phyloP scores from a whole-genome alignment of 1,140 invertebrate genomes.

The Drosophila cardini region DNA sequence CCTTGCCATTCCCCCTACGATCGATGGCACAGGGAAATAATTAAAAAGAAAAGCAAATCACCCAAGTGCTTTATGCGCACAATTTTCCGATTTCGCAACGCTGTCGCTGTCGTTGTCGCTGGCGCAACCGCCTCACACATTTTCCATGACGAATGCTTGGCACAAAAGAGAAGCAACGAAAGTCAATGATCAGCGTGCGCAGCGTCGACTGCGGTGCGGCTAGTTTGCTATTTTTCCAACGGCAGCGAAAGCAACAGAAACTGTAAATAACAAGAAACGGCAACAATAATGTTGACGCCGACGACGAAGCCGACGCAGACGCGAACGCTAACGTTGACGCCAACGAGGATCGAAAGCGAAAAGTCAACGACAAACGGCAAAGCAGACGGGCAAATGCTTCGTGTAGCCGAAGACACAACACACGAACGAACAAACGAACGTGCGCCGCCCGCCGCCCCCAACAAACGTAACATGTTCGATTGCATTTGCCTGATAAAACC shows the following conservation, averaged over 20 bases:
- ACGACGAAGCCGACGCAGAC: slow-evolving; percentile 22
- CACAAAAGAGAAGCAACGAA: slow-evolving; percentile 76
- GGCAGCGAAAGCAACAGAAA: slow-evolving; percentile 80
- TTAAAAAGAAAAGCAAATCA: slow-evolving; percentile 24
- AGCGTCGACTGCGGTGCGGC: slow-evolving; percentile 43
- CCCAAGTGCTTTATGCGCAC: slow-evolving; percentile 25
- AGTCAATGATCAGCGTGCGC: slow-evolving; percentile 74
- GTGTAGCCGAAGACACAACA: slow-evolving; percentile 46
- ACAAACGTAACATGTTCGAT: slow-evolving; percentile 68
- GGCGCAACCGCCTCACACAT: slow-evolving; percentile 52
- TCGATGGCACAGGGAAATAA: neutral
- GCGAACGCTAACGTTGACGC: slow-evolving; percentile 28
- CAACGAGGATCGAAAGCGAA: slow-evolving; percentile 59
- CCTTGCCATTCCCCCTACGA: neutral
- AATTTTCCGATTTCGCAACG: slow-evolving; percentile 56
- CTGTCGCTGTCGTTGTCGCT: slow-evolving; percentile 14
- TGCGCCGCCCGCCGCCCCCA: slow-evolving; percentile 38
- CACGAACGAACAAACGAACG: slow-evolving; percentile 36
- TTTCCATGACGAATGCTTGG: slow-evolving; percentile 74
- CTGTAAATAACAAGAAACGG: slow-evolving; percentile 81
- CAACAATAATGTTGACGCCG: slow-evolving; percentile 46
- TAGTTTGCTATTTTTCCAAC: slow-evolving; percentile 76
- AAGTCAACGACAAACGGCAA: slow-evolving; percentile 61
- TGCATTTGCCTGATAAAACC: slow-evolving; percentile 77
- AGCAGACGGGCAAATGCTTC: slow-evolving; percentile 29